Percentiles rank a stretch among this genome's conserved stretches.
Evolutionary conservation across 2,888 invertebrate genomes (phyloP).

Genomic region (Rotaria macrura): DNA sequence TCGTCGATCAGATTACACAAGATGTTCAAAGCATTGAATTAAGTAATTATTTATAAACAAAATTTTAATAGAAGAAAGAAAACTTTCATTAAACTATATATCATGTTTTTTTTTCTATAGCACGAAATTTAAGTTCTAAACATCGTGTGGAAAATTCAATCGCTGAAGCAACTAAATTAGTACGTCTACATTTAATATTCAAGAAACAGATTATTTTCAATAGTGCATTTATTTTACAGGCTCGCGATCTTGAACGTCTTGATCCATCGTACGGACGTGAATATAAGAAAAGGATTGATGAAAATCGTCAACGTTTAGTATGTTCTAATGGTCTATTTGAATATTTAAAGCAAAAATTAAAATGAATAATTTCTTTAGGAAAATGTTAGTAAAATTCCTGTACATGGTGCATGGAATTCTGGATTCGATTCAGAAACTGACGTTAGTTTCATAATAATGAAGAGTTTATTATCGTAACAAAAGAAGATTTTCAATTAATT

Average conservation of each 20-base stretch:
- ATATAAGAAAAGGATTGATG: neutral
- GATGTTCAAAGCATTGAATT: neutral
- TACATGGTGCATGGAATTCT: neutral
- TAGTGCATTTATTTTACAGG: neutral
- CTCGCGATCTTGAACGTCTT: neutral
- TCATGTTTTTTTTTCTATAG: neutral
- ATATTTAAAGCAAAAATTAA: no score
- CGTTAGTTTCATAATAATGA: neutral
- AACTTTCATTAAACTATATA: no score
- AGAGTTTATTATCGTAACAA: neutral
- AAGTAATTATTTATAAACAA: neutral
- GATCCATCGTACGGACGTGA: neutral
- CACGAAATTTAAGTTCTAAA: neutral
- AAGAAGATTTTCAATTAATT: neutral
- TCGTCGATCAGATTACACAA: neutral
- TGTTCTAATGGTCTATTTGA: neutral
- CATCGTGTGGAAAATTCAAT: neutral
- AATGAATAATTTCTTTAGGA: neutral
- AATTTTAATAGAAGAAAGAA: no score
- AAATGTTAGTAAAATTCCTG: neutral
- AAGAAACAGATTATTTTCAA: neutral
- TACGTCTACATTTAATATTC: neutral
- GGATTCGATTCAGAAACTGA: neutral
- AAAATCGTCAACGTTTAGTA: neutral
- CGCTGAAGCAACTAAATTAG: neutral